Base-by-base conservation (phyloP, 2,888 invertebrate species). In the Coleophora deauratella region DNA sequence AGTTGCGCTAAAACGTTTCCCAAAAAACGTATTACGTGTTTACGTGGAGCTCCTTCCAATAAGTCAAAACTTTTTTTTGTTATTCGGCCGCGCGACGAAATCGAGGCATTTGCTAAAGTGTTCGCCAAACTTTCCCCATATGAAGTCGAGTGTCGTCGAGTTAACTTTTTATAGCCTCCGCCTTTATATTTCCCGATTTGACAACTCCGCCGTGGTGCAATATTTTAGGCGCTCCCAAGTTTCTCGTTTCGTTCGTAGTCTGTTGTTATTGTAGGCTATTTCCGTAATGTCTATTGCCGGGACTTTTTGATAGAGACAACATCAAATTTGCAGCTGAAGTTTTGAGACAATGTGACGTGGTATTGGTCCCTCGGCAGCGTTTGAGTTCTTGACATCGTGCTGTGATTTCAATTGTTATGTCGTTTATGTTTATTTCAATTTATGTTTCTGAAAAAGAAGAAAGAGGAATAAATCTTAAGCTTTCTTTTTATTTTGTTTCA, bases 1-100 rank as follows among this genome's bases (percentile, higher is more conserved):
- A 67, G 62, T 70, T 63, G 64, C 60, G 65, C 61, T 64, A 65
- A 66, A 37, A 66, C 62, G 59, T 53, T 56, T 46, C 56, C 66
- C 68, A 73, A 76, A 78, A 77, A 75, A 71, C 70, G 71, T 67
- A 63, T 57, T 65, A 62, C 73, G 69, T 78, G 77, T 80, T 78
- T 76, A 74, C 78, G 68, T 51, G 53, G 50, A 48, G 47, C 48
- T 52, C 58, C 57, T 51, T 51, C 47, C 47, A 54, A 62, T 62
- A 62, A 62, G 58, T 62, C 62, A 62, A 56, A 62, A 50, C 66
- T 80, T 80, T 72, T 80, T 72, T 72, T 70, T 73, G 75, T 72
- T 75, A 66, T 72, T 71, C 49, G 56, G 51, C 46, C 50, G 55
- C 62, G 72, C 71, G 74, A 69, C 59, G 72, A 64, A 67, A 72